Conservation (phyloP, 2,797 vertebrate species). For the Danio choprae region DNA sequence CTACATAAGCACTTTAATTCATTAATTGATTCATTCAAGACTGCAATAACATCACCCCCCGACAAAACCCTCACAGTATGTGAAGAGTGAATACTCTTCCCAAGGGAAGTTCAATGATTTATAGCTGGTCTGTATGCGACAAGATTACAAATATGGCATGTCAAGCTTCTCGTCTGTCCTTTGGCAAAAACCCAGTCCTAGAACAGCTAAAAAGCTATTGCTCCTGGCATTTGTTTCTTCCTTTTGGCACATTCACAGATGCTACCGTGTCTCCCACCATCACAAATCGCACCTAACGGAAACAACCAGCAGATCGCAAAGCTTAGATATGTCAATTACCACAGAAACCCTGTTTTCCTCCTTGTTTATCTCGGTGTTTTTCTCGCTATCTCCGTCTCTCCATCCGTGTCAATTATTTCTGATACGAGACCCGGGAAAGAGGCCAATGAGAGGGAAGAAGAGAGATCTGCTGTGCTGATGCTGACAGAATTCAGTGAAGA, state of each 20-base stretch:
- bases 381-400: constrained; percentile 17
- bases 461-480: constrained; percentile 21
- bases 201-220: constrained; percentile 1
- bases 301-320: not conserved
- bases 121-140: not conserved
- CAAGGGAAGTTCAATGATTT: not conserved
- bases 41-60: not conserved
- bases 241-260: constrained; percentile 11
- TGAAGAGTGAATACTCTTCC: not conserved
- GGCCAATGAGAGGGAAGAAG: constrained; percentile 5
- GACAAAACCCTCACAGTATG: not conserved
- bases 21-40: too few relatives aligned
- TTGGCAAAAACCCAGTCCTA: not conserved
- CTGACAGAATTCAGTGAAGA: constrained; percentile 15
- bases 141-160: constrained; percentile 11
- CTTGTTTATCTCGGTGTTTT: constrained; percentile 18
- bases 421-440: constrained; percentile 10
- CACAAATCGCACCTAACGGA: not conserved
- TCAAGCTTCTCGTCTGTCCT: constrained; percentile 2
- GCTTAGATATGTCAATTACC: constrained; percentile 41
- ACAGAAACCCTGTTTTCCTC: not conserved
- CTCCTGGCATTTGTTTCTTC: constrained; percentile 20
- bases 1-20: too few relatives aligned
- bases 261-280: constrained; percentile 2
- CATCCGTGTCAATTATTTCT: constrained; percentile 37